Conservation (phyloP, 2,113 vertebrate genomes). For the Philantomba maxwellii region DNA sequence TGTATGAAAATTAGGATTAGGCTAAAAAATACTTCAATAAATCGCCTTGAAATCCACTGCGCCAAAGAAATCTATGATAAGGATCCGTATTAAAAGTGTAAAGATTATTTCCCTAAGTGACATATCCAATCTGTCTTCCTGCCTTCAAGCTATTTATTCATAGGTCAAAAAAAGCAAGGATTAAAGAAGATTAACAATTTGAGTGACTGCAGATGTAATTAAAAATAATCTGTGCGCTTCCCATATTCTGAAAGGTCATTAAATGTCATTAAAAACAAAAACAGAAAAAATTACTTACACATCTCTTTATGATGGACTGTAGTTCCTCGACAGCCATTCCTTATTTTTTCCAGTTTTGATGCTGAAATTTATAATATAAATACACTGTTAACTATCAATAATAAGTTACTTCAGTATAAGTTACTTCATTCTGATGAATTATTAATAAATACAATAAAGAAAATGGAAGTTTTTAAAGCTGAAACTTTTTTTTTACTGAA, state of each 20-base stretch:
- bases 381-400: not conserved
- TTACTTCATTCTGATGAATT: constrained; percentile 11
- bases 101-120: constrained; percentile 7
- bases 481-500: constrained; percentile 7
- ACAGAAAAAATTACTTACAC: constrained; percentile 84
- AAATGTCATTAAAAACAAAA: constrained; percentile 25
- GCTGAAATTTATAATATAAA: constrained; percentile 53
- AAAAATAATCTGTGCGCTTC: not conserved
- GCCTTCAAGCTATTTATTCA: not conserved
- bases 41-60: not conserved
- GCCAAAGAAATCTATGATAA: not conserved
- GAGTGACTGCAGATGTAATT: not conserved
- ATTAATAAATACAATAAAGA: constrained; percentile 17
- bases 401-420: not conserved
- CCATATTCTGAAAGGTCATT: not conserved
- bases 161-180: not conserved
- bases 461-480: constrained; percentile 36
- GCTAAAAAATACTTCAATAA: constrained; percentile 16
- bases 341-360: constrained; percentile 29
- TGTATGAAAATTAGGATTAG: constrained; percentile 17
- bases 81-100: not conserved
- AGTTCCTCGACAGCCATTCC: constrained; percentile 92
- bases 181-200: constrained; percentile 29
- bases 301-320: constrained; percentile 91
- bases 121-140: not conserved